Evolutionary conservation across 2,113 vertebrate genomes (phyloP).

Genomic region (Diphyllodes magnificus): DNA sequence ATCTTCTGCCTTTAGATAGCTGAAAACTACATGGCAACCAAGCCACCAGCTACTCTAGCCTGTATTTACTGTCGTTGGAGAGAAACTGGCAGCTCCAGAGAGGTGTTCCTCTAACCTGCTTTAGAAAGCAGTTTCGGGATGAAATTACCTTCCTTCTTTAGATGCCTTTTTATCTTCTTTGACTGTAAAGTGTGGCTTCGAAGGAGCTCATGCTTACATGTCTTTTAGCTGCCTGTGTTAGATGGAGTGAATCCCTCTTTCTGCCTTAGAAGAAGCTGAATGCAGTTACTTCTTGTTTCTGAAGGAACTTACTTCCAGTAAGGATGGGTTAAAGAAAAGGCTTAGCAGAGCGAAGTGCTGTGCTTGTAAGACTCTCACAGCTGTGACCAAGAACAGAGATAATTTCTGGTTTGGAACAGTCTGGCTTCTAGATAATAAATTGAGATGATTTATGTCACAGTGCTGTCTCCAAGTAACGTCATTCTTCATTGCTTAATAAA

Average conservation of each 20-base stretch:
- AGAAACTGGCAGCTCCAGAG: background rate
- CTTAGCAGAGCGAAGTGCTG: background rate
- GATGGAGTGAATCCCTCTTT: background rate
- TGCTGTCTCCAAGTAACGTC: background rate
- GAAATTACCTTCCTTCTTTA: background rate
- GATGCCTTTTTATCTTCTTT: background rate
- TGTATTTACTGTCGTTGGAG: background rate
- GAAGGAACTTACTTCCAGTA: background rate
- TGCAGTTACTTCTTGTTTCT: background rate
- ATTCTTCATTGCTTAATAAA: background rate
- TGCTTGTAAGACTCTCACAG: background rate
- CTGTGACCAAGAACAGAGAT: background rate
- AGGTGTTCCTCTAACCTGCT: background rate
- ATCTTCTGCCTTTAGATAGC: background rate
- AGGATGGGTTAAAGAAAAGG: background rate
- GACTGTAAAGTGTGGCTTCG: background rate
- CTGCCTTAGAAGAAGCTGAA: background rate
- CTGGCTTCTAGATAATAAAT: background rate
- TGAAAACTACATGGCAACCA: background rate
- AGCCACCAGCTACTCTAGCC: background rate
- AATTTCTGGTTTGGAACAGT: background rate
- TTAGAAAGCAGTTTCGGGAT: background rate
- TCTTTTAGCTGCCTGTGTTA: background rate
- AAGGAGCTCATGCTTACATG: background rate
- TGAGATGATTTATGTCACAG: background rate